These are phyloP conservation scores for Bruchidius siliquastri DNA, from an alignment of 2,888 invertebrate species.

Conservation along the genomic window DNA sequence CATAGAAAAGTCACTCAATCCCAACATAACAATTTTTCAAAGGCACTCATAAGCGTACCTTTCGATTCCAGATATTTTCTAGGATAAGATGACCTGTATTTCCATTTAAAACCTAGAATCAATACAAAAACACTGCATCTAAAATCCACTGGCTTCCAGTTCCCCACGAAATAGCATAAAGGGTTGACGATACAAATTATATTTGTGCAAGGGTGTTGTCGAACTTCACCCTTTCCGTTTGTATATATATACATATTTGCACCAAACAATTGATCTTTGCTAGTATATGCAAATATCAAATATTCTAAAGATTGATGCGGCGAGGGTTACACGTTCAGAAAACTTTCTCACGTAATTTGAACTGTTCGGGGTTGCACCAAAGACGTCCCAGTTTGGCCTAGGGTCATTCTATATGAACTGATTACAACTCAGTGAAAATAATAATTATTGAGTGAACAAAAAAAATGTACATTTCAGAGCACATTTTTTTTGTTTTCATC, in stretches of 20 bases:
- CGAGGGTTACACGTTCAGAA: too few relatives aligned
- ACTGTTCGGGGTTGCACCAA: too few relatives aligned
- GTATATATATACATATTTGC: not conserved
- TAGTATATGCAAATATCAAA: not conserved
- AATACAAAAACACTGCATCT: too few relatives aligned
- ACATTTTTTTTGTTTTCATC: too few relatives aligned
- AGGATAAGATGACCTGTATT: too few relatives aligned
- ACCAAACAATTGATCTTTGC: not conserved
- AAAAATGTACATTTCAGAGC: too few relatives aligned
- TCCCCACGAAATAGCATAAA: not conserved
- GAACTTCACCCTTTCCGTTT: not conserved
- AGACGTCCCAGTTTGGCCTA: too few relatives aligned
- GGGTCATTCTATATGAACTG: too few relatives aligned
- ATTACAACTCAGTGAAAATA: too few relatives aligned
- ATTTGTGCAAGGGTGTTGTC: not conserved
- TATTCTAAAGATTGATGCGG: not conserved
- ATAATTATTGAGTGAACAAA: too few relatives aligned
- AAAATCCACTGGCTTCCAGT: not conserved
- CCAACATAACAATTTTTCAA: slow-evolving; percentile 1
- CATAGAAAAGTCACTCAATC: slow-evolving; percentile 9
- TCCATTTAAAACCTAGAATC: too few relatives aligned
- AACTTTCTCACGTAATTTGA: too few relatives aligned
- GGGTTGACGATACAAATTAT: not conserved
- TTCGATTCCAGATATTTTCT: not conserved
- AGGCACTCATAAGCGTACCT: not conserved